A percentile compares a stretch with the other conserved stretches of the same genome.
Evolutionary conservation across 2,888 invertebrate genomes (phyloP).

Genomic region (Andrena fulva): DNA sequence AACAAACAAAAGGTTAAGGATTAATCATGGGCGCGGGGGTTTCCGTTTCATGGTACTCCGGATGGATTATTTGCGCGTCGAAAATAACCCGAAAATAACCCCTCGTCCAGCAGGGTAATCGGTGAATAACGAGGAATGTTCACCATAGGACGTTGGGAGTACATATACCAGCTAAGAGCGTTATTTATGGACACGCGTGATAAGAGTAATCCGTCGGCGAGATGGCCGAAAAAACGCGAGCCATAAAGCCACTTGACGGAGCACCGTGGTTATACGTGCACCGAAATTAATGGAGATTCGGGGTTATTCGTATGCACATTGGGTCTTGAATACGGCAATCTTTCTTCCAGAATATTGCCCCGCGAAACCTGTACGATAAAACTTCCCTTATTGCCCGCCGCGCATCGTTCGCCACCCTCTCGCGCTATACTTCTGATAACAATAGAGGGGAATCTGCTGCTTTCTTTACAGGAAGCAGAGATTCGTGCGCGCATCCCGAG

Average conservation of each 20-base stretch:
- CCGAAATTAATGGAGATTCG: conserved; percentile 26
- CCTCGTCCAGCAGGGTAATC: neutral
- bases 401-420: conserved; percentile 18
- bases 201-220: neutral
- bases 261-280: neutral
- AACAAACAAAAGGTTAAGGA: neutral
- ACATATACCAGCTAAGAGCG: neutral
- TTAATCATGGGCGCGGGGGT: neutral
- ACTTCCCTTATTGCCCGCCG: conserved; percentile 30
- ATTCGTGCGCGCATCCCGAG: too few species aligned
- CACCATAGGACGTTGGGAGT: neutral
- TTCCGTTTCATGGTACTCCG: neutral
- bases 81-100: neutral
- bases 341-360: conserved; percentile 2
- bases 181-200: conserved; percentile 1
- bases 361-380: conserved; percentile 34
- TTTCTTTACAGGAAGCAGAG: neutral
- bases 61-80: neutral
- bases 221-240: neutral
- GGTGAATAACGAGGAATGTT: conserved; percentile 3
- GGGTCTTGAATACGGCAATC: conserved; percentile 18
- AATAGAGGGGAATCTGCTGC: neutral
- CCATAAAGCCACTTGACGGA: conserved; percentile 17
- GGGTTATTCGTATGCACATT: neutral
- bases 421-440: neutral